phyloP scores from a whole-genome alignment of 2,113 vertebrate species.

The Melierax canorus region DNA sequence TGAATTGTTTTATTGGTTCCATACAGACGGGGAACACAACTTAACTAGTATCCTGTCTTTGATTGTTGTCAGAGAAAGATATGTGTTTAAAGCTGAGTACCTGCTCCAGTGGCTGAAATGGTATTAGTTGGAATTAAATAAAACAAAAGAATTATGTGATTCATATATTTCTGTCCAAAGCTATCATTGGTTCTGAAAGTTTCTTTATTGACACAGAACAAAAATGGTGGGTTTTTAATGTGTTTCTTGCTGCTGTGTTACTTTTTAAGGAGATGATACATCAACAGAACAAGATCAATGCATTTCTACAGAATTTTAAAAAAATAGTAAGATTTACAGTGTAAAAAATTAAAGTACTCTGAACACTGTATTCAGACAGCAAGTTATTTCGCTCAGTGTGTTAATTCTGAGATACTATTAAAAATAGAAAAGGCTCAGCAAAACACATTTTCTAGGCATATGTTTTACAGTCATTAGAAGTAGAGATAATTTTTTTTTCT shows the following conservation, averaged over 20 bases:
- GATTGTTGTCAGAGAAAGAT: not conserved
- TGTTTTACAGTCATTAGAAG: not conserved
- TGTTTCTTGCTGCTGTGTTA: not conserved
- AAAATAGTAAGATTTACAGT: not conserved
- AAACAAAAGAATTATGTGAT: not conserved
- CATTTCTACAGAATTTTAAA: not conserved
- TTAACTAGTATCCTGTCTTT: not conserved
- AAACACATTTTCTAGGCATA: not conserved
- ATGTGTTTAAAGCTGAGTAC: not conserved
- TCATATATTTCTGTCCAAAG: not conserved
- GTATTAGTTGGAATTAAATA: not conserved
- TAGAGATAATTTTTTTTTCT: accelerated
- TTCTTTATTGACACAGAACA: not conserved
- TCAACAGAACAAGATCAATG: not conserved
- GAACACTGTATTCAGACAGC: not conserved
- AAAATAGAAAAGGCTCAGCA: not conserved
- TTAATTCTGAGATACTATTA: not conserved
- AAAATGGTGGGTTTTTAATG: accelerated
- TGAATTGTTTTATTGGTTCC: not conserved
- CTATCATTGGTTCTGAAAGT: not conserved
- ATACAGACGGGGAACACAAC: accelerated
- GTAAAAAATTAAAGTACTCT: not conserved
- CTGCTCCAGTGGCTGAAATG: not conserved
- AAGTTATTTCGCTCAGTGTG: not conserved
- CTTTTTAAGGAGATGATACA: not conserved